These are phyloP conservation scores for Nematolebias whitei DNA, from an alignment of 2,113 vertebrate genomes.

Conservation along the genomic window DNA sequence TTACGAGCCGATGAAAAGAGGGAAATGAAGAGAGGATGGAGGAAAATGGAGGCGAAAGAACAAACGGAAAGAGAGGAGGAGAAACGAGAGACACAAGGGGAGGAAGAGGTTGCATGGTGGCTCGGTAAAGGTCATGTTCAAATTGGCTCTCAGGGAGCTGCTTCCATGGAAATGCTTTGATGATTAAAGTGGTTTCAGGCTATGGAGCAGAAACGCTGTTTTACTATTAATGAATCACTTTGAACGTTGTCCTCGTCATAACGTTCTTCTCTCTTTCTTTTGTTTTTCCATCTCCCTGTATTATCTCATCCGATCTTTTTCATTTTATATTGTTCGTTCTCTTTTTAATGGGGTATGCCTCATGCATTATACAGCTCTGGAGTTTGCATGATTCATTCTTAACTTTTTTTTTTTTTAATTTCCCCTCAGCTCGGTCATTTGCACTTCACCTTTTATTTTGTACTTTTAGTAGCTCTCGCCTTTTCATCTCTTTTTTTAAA, in stretches of 20 bases:
- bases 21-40: neutral
- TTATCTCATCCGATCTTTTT: neutral
- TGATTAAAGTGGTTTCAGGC: constrained; percentile 54
- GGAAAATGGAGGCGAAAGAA: constrained; percentile 14
- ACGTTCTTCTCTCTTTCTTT: constrained; percentile 1
- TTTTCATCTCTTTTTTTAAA: neutral
- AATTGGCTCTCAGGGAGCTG: constrained; percentile 61
- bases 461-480: too few species aligned
- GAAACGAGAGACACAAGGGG: constrained; percentile 4
- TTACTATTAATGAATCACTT: constrained; percentile 49
- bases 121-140: constrained; percentile 67
- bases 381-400: constrained; percentile 7
- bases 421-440: neutral
- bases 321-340: neutral
- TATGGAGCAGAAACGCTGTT: constrained; percentile 29
- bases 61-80: constrained; percentile 4
- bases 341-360: neutral
- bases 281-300: neutral
- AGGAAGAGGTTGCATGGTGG: constrained; percentile 27
- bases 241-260: neutral
- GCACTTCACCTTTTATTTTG: neutral
- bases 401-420: neutral
- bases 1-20: neutral
- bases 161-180: constrained; percentile 61
- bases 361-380: neutral